Percentiles rank a stretch among this genome's conserved stretches.
Evolutionary conservation across 2,797 vertebrate genomes (phyloP).

Genomic region (Crenuchus spilurus): DNA sequence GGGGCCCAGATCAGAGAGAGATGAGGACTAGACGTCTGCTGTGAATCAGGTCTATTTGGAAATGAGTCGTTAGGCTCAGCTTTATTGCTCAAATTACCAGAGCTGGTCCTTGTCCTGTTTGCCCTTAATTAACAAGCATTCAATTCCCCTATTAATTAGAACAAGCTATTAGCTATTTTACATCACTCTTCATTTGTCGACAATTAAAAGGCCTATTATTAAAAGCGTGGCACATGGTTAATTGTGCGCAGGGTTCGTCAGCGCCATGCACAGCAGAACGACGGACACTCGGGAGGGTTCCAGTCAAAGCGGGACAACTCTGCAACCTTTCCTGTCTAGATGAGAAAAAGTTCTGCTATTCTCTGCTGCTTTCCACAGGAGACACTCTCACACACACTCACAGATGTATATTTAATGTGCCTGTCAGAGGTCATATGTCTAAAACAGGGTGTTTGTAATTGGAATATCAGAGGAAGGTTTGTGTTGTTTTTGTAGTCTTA

Average conservation of each 20-base stretch:
- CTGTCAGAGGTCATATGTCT: conserved; percentile 38
- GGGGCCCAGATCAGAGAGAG: conserved; percentile 45
- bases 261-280: conserved; percentile 52
- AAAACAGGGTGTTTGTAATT: conserved; percentile 24
- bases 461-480: conserved; percentile 22
- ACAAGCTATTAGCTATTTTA: conserved; percentile 89
- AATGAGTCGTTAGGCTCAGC: conserved; percentile 85
- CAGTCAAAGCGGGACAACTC: conserved; percentile 47
- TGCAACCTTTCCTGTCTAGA: conserved; percentile 61
- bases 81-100: conserved; percentile 84
- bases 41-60: conserved; percentile 82
- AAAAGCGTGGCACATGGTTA: conserved; percentile 83
- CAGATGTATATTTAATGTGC: conserved; percentile 38
- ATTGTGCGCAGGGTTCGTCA: conserved; percentile 71
- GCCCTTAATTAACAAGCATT: conserved; percentile 93
- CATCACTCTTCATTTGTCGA: conserved; percentile 87
- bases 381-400: conserved; percentile 1
- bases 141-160: conserved; percentile 94
- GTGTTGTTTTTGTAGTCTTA: conserved; percentile 21
- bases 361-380: conserved; percentile 53
- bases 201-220: conserved; percentile 94
- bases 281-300: conserved; percentile 45
- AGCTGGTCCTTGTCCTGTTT: conserved; percentile 87
- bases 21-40: conserved; percentile 72
- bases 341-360: conserved; percentile 42